These are phyloP conservation scores for Orgyia antiqua DNA, from an alignment of 2,888 invertebrate species.

Conservation along the genomic window DNA sequence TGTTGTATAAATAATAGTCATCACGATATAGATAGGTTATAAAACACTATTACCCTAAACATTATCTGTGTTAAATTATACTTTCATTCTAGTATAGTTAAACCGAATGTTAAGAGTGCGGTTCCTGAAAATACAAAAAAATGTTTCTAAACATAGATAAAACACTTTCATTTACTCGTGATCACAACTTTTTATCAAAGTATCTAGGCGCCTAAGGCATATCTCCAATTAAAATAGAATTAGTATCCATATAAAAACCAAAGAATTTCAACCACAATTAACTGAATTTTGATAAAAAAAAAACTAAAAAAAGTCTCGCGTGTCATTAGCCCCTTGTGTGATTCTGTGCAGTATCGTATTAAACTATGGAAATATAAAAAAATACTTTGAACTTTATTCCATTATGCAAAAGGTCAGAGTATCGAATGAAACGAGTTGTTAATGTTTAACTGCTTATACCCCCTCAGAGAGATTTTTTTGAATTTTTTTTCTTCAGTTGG, in stretches of 20 bases:
- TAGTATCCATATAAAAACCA: constrained; percentile 40
- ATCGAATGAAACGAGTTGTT: constrained; percentile 7
- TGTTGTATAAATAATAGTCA: too few relatives aligned
- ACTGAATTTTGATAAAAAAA: constrained; percentile 45
- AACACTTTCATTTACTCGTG: too few relatives aligned
- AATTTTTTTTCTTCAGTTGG: constrained; percentile 42
- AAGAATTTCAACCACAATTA: constrained; percentile 54
- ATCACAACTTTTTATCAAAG: too few relatives aligned
- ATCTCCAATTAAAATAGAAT: constrained; percentile 48
- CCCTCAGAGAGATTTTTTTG: constrained; percentile 50
- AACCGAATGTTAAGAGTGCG: too few relatives aligned
- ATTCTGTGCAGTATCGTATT: constrained; percentile 12
- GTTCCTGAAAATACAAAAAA: too few relatives aligned
- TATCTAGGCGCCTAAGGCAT: constrained; percentile 27
- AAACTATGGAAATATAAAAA: constrained; percentile 5
- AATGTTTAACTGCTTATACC: constrained; percentile 37
- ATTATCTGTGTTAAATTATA: too few relatives aligned
- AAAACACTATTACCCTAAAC: too few relatives aligned
- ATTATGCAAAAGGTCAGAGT: constrained; percentile 9
- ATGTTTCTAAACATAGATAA: too few relatives aligned
- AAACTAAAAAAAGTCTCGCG: constrained; percentile 45
- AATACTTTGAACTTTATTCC: constrained; percentile 6
- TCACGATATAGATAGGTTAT: too few relatives aligned
- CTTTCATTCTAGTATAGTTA: too few relatives aligned
- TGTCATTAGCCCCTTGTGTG: constrained; percentile 67